phyloP scores from a whole-genome alignment of 1,140 invertebrate genomes.

The Magallana gigas region DNA sequence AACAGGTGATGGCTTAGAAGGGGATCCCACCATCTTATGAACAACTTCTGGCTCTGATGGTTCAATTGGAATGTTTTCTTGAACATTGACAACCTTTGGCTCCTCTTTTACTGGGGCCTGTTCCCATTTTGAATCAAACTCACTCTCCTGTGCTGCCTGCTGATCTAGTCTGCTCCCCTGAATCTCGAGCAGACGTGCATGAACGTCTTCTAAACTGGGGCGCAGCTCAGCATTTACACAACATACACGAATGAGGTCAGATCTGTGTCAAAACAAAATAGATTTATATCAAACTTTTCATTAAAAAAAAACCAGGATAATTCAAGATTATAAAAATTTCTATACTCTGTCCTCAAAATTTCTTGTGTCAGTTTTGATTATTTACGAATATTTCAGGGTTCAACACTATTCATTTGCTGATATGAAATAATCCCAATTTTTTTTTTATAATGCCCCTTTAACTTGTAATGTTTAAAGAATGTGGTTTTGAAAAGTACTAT shows the following conservation, averaged over 20 bases:
- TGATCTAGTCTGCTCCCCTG: constrained; percentile 56
- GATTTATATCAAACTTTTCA: no score
- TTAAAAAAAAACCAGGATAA: no score
- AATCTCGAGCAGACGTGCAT: constrained; percentile 55
- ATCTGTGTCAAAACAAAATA: constrained; percentile 58
- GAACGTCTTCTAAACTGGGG: constrained; percentile 65
- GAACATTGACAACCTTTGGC: constrained; percentile 44
- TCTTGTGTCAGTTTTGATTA: no score
- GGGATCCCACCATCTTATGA: background rate
- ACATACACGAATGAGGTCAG: constrained; percentile 72
- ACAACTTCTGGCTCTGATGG: background rate
- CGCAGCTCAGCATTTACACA: constrained; percentile 64
- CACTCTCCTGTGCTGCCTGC: constrained; percentile 48
- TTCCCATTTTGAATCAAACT: constrained; percentile 71
- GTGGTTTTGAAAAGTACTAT: no score
- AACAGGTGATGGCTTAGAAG: background rate
- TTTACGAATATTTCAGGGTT: no score
- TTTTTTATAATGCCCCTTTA: no score
- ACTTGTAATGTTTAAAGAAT: no score
- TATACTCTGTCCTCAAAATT: no score
- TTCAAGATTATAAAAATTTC: no score
- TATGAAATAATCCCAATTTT: no score
- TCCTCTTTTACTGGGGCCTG: constrained; percentile 55
- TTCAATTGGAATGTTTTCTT: background rate
- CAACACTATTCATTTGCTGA: no score